Conservation (phyloP, 2,113 vertebrate genomes). For the Rhea pennata region DNA sequence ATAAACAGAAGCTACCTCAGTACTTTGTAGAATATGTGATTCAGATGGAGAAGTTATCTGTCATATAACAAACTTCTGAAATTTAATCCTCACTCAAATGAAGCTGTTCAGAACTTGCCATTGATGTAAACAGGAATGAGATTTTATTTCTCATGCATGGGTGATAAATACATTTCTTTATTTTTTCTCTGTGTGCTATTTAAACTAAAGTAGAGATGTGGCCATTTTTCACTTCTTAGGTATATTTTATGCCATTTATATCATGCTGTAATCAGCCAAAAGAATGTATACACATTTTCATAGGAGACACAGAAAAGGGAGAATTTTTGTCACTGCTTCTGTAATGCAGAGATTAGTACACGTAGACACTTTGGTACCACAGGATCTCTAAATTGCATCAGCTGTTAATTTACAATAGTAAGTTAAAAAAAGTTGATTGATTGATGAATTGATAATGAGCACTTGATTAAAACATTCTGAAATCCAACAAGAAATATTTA, state of each 20-base stretch:
- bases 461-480: conserved; percentile 9
- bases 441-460: conserved; percentile 20
- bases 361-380: background rate
- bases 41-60: conserved; percentile 20
- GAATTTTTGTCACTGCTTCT: background rate
- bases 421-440: background rate
- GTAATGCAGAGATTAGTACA: background rate
- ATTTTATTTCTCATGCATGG: background rate
- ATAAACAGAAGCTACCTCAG: conserved; percentile 9
- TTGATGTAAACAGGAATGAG: background rate
- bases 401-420: background rate
- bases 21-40: background rate
- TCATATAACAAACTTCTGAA: conserved; percentile 23
- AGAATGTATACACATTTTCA: background rate
- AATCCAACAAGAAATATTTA: background rate
- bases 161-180: background rate
- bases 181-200: background rate
- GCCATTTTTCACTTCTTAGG: background rate
- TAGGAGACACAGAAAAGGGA: background rate
- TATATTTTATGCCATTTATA: background rate
- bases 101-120: conserved; percentile 30
- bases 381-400: background rate
- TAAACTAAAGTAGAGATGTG: background rate
- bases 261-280: background rate
- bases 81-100: conserved; percentile 4